phyloP scores from a whole-genome alignment of 1,140 invertebrate genomes.

The Aricia agestis region DNA sequence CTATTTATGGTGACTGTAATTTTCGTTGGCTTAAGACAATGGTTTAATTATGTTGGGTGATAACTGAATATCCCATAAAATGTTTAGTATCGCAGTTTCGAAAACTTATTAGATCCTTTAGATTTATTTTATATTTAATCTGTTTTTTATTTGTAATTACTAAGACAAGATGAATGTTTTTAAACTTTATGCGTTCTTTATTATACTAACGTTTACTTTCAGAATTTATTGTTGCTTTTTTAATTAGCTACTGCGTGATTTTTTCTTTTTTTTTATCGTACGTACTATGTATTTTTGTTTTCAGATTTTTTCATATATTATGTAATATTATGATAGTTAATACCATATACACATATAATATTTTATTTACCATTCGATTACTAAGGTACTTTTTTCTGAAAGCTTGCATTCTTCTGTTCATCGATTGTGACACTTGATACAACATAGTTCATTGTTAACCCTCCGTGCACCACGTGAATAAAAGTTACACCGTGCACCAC shows the following conservation, averaged over 20 bases:
- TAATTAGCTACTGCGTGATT: background rate
- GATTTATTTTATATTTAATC: constrained; percentile 9
- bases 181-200: background rate
- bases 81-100: constrained; percentile 32
- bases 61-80: constrained; percentile 58
- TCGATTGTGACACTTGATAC: too few species aligned
- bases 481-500: too few species aligned
- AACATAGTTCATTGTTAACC: too few species aligned
- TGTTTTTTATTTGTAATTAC: constrained; percentile 9
- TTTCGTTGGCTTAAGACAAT: constrained; percentile 61
- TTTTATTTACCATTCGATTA: too few species aligned
- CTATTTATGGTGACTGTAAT: constrained; percentile 63
- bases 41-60: constrained; percentile 66
- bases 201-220: background rate
- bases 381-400: too few species aligned
- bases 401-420: too few species aligned
- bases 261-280: background rate
- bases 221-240: background rate
- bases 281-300: background rate
- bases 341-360: too few species aligned
- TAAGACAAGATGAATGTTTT: background rate
- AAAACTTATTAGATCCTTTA: constrained; percentile 10
- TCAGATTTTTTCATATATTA: background rate
- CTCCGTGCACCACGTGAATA: too few species aligned
- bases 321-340: too few species aligned